Conservation (phyloP, 53 echinoderm and acorn worm genomes). For the Paracentrotus lividus region DNA sequence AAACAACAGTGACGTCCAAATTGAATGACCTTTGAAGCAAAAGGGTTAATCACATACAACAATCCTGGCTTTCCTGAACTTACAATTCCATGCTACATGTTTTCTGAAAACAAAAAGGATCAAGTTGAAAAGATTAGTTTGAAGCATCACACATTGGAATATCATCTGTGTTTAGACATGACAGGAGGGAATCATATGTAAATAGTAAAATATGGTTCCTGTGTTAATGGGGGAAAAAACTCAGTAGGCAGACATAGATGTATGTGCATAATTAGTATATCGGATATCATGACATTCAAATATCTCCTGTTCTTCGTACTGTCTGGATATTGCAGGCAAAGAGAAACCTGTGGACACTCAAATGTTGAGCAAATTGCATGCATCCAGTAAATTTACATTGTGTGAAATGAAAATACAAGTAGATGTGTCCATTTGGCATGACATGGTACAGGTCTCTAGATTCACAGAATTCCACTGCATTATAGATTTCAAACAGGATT, state of each 20-base stretch:
- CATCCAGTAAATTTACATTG: neutral
- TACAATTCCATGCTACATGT: neutral
- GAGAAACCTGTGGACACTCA: neutral
- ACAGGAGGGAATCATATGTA: neutral
- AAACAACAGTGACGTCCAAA: neutral
- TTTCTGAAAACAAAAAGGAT: neutral
- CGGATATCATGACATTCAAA: neutral
- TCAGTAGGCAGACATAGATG: neutral
- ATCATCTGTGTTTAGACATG: neutral
- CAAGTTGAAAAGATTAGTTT: neutral
- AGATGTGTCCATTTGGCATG: neutral
- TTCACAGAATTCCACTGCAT: neutral
- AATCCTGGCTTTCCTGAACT: neutral
- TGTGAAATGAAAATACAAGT: neutral
- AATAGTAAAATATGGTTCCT: neutral
- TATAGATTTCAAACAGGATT: neutral
- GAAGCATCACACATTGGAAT: neutral
- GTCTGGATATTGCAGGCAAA: neutral
- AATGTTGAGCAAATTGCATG: neutral
- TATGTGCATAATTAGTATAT: neutral
- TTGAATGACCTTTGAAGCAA: neutral
- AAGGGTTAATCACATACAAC: conserved; percentile 12
- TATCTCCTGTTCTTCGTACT: neutral
- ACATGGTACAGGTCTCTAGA: neutral
- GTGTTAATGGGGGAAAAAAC: too few species aligned